Base-by-base conservation (phyloP, 2,113 vertebrate genomes). In the Corythornis madagascariensis region DNA sequence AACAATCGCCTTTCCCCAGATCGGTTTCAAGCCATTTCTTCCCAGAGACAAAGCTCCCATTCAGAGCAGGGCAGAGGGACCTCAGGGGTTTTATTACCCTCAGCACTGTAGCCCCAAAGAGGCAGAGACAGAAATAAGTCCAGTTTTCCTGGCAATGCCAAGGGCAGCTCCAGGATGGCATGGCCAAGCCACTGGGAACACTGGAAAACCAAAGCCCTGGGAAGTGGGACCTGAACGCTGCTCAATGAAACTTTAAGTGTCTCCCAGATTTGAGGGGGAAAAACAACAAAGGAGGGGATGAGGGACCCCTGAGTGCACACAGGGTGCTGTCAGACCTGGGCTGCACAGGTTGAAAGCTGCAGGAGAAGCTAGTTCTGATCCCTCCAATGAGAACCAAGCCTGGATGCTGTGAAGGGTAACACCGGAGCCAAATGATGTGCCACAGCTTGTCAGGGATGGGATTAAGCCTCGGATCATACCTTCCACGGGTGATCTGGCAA, bases 31-130 rank as follows among this genome's bases (percentile, higher is more conserved):
- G 96, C 94, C 96, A 95, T 96, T 97, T 97, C 97, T 97, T 90
- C 88, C 93, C 79, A 26, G 76, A 97, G 95, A 99, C 98, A 99
- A 99, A 98, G 98, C 97, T 93, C 90, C 97, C 97, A 98, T 98
- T 98, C 95, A 98, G 83, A 63, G 52, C 64, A 1, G 88, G 94
- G 72, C 81, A 73, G 91, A 93, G 97, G 97, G 95, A 94, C 93
- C 43, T 52, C 88, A 71, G 95, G 97, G 95, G 95, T 94, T 95
- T 95, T 95, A 93, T 98, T 98, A 98, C 98, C 98, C 97, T 88
- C 95, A 86, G 97, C 97, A 83, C 81, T 24, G 77, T 38, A 96
- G 96, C 88, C 78, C 92, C 9, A 0, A 91, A 81, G 82, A 59
- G 2, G n/a, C 55, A 15, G 92, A 76, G 67, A 71, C 57, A 57